Percentiles rank a stretch among this genome's conserved stretches.
Evolutionary conservation across 2,113 vertebrate species (phyloP).

Genomic region (Protobothrops mucrosquamatus): DNA sequence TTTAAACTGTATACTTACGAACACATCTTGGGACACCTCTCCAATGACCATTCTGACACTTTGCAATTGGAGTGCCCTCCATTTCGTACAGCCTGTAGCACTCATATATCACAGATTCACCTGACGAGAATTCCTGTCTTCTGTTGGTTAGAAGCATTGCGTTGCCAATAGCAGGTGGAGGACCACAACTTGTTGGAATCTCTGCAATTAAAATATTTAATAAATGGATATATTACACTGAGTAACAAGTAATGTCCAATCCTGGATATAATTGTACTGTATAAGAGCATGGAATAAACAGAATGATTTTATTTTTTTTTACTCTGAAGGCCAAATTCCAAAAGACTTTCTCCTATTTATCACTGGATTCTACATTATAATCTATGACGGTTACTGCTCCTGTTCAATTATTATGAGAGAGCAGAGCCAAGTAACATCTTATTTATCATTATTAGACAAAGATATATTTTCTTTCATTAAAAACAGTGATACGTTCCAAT

Average conservation of each 20-base stretch:
- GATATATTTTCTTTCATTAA: neutral
- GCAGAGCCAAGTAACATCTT: neutral
- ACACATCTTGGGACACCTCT: neutral
- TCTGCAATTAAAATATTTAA: neutral
- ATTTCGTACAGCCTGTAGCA: constrained; percentile 21
- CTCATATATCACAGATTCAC: neutral
- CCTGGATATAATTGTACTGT: neutral
- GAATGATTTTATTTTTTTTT: neutral
- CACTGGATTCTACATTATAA: neutral
- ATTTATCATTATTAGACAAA: neutral
- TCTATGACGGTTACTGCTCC: neutral
- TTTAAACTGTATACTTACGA: neutral
- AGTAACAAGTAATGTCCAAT: neutral
- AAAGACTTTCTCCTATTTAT: neutral
- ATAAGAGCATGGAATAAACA: neutral
- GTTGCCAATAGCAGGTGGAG: neutral
- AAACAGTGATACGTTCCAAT: neutral
- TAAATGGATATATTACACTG: neutral
- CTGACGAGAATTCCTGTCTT: neutral
- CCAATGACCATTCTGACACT: neutral
- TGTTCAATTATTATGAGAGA: neutral
- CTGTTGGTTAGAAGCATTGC: neutral
- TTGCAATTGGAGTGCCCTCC: constrained; percentile 18
- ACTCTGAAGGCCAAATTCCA: neutral
- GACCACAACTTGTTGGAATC: neutral